Evolutionary conservation across 2,797 vertebrate genomes (phyloP).

Genomic region (Emys orbicularis): DNA sequence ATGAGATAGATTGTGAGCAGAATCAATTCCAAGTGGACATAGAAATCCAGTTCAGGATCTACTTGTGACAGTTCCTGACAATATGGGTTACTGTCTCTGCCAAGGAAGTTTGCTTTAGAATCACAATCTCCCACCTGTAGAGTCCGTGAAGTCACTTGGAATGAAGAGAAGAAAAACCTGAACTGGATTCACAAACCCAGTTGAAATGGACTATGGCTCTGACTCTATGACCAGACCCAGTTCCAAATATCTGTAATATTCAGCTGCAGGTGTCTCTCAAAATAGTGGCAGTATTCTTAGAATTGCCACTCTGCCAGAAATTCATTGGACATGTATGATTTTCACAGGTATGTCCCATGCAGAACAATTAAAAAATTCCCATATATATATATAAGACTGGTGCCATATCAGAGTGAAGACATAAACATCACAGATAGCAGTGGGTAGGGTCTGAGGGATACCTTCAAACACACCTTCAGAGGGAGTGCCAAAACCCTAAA

Average conservation of each 20-base stretch:
- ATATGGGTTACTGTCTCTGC: neutral
- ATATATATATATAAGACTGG: neutral
- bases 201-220: neutral
- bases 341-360: neutral
- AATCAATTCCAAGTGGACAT: neutral
- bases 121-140: neutral
- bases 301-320: neutral
- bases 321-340: neutral
- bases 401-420: neutral
- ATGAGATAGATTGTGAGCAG: no score
- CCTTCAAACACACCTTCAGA: neutral
- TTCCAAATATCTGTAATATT: neutral
- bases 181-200: neutral
- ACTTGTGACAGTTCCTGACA: neutral
- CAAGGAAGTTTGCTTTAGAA: neutral
- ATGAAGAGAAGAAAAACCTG: neutral
- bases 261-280: neutral
- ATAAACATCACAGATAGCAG: neutral
- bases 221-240: neutral
- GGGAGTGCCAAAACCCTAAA: neutral
- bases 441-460: neutral
- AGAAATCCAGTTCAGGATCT: neutral
- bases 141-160: neutral
- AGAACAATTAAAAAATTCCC: neutral
- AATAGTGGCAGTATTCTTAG: neutral